Conservation (phyloP, 1,140 invertebrate genomes). For the Paracyclopina nana region DNA sequence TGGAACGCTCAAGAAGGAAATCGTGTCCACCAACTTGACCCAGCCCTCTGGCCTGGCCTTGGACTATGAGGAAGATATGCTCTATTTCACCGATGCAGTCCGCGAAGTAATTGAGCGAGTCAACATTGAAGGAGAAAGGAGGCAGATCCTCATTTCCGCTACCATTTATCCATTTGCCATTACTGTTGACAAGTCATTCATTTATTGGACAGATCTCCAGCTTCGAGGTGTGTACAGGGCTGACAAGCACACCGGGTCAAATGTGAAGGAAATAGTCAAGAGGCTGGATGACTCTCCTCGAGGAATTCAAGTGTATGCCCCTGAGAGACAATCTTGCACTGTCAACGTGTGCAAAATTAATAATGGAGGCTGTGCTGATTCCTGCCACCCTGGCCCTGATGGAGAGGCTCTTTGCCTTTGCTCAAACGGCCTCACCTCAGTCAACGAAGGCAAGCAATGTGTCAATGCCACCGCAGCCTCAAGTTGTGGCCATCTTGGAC, state of each 20-base stretch:
- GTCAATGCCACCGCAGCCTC: conserved; percentile 56
- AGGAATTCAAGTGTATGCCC: conserved; percentile 73
- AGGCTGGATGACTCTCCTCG: conserved; percentile 68
- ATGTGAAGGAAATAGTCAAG: conserved; percentile 82
- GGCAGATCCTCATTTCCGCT: conserved; percentile 55
- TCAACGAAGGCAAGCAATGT: conserved; percentile 79
- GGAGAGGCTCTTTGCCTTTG: conserved; percentile 56
- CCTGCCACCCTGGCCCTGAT: conserved; percentile 70
- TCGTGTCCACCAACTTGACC: conserved; percentile 72
- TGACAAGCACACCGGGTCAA: conserved; percentile 86
- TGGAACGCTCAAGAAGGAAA: conserved; percentile 68
- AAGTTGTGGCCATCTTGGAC: conserved; percentile 60
- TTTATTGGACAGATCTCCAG: conserved; percentile 95
- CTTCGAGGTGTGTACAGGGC: conserved; percentile 80
- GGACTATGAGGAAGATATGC: conserved; percentile 79
- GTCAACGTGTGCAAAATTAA: conserved; percentile 68
- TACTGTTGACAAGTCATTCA: conserved; percentile 69
- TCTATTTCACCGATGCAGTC: conserved; percentile 96
- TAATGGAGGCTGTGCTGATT: conserved; percentile 89
- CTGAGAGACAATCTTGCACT: conserved; percentile 52
- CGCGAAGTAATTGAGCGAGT: conserved; percentile 90
- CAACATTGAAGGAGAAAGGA: conserved; percentile 55
- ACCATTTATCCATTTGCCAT: conserved; percentile 93
- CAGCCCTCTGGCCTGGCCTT: conserved; percentile 89
- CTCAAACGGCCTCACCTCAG: conserved; percentile 59